A percentile compares a stretch with the other conserved stretches of the same genome.
phyloP scores from a whole-genome alignment of 2,797 vertebrate genomes.

The Schizopygopsis malacanthus region DNA sequence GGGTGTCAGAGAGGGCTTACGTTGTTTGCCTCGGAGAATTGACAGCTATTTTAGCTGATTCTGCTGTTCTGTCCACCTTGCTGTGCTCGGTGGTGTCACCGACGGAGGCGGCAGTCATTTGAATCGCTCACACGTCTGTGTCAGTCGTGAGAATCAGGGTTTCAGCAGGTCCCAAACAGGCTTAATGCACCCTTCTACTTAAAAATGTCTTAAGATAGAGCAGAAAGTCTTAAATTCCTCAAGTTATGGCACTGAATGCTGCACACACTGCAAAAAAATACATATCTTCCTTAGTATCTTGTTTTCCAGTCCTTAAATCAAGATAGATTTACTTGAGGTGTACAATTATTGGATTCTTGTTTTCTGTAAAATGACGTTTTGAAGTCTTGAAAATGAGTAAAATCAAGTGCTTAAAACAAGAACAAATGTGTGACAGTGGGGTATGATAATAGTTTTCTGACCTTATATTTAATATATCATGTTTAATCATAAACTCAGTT shows the following conservation, averaged over 20 bases:
- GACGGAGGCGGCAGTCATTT: neutral
- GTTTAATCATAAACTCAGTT: neutral
- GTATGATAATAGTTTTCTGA: neutral
- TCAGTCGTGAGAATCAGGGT: neutral
- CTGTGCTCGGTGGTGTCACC: conserved; percentile 6
- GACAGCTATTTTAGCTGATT: conserved; percentile 48
- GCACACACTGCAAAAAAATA: neutral
- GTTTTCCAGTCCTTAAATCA: neutral
- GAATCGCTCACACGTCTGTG: neutral
- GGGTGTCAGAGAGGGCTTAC: conserved; percentile 30
- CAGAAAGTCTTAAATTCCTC: neutral
- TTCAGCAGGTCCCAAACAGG: neutral
- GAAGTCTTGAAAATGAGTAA: neutral
- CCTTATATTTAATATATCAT: neutral
- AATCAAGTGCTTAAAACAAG: neutral
- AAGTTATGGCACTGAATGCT: neutral
- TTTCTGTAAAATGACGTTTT: neutral
- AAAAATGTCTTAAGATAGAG: neutral
- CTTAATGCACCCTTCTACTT: neutral
- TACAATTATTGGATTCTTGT: neutral
- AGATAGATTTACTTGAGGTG: neutral
- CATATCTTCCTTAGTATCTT: neutral
- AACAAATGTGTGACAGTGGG: neutral
- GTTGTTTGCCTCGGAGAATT: conserved; percentile 23
- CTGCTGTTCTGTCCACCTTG: conserved; percentile 26